Conservation (phyloP, 2,113 vertebrate species). For the Tachysurus fulvidraco region DNA sequence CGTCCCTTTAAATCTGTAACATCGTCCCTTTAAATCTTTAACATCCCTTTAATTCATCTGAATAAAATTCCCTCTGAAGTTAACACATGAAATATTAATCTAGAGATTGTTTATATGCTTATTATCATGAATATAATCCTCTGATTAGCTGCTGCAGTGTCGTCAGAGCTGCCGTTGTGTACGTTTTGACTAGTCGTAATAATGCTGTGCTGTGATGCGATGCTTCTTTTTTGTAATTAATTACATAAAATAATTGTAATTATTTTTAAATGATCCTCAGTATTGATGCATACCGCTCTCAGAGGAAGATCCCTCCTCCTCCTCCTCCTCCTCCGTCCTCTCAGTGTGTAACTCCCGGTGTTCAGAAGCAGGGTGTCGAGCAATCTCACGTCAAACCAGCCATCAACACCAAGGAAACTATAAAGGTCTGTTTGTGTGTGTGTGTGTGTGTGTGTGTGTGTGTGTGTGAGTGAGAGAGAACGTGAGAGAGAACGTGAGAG, state of each 20-base stretch:
- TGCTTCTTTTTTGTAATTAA: neutral
- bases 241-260: neutral
- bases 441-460: neutral
- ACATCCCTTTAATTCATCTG: neutral
- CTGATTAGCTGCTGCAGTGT: neutral
- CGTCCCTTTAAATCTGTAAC: too few species aligned
- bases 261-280: slow-evolving; percentile 51
- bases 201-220: neutral
- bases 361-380: slow-evolving; percentile 51
- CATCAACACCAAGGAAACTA: slow-evolving; percentile 67
- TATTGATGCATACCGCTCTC: slow-evolving; percentile 72
- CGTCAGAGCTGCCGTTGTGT: neutral
- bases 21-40: too few species aligned
- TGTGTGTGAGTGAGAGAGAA: neutral
- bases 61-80: too few species aligned
- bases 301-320: slow-evolving; percentile 58
- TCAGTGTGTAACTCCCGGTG: slow-evolving; percentile 58
- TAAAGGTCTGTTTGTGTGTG: slow-evolving; percentile 43
- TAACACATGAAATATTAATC: neutral
- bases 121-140: neutral
- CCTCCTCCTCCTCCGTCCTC: slow-evolving; percentile 28
- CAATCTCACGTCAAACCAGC: slow-evolving; percentile 47
- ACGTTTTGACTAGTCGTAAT: neutral
- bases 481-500: too few species aligned
- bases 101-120: neutral